Percentiles rank a stretch among this genome's conserved stretches.
phyloP scores from a whole-genome alignment of 2,113 vertebrate genomes.

The Protobothrops mucrosquamatus region DNA sequence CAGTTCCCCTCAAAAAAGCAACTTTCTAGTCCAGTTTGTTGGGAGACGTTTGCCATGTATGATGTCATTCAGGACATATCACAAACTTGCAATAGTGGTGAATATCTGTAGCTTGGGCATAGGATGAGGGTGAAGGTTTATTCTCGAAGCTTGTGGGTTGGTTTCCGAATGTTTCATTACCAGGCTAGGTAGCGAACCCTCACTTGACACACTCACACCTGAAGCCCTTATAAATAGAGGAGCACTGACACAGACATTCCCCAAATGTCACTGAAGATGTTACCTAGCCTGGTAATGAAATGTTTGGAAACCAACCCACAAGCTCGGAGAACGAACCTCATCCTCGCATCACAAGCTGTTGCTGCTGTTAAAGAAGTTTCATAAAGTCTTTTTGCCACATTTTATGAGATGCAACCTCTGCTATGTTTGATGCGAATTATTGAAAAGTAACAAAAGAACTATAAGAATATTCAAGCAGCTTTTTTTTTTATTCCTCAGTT shows the following conservation, averaged over 20 bases:
- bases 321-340: too few relatives aligned
- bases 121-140: too few relatives aligned
- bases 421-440: background rate
- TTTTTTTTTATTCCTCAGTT: slow-evolving; percentile 2
- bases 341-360: background rate
- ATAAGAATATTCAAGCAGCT: slow-evolving; percentile 7
- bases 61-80: background rate
- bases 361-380: background rate
- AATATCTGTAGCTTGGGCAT: too few relatives aligned
- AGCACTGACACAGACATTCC: too few relatives aligned
- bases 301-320: too few relatives aligned
- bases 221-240: too few relatives aligned
- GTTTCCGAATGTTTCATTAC: too few relatives aligned
- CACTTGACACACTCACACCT: too few relatives aligned
- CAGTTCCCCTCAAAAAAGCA: background rate
- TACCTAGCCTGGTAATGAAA: too few relatives aligned
- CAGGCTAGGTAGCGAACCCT: too few relatives aligned
- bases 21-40: background rate
- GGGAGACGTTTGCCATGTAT: background rate
- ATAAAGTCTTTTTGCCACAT: background rate
- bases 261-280: too few relatives aligned
- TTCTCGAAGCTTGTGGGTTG: too few relatives aligned
- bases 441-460: slow-evolving; percentile 17
- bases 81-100: background rate
- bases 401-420: background rate